Evolutionary conservation across 37 sponge, comb jelly and placozoan genomes (phyloP).

Genomic region (Bolinopsis microptera): DNA sequence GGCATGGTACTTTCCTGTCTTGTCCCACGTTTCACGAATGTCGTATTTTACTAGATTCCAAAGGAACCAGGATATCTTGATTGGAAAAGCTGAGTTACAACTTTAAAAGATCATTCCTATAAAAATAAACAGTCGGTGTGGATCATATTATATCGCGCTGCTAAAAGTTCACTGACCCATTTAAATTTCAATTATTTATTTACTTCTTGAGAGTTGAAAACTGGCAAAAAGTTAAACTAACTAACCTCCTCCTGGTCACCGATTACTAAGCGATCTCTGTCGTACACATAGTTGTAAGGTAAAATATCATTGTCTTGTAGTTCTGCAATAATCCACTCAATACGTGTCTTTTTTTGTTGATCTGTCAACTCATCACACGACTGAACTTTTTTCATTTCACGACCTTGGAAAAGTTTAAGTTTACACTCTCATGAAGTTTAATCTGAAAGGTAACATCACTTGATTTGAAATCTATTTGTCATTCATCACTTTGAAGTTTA

Average conservation of each 20-base stretch:
- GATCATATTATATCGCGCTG: too few relatives aligned
- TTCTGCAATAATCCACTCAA: slow-evolving; percentile 65
- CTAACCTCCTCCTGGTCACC: slow-evolving; percentile 49
- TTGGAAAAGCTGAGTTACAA: too few relatives aligned
- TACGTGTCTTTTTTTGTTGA: slow-evolving; percentile 49
- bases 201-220: too few relatives aligned
- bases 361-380: slow-evolving; percentile 56
- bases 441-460: too few relatives aligned
- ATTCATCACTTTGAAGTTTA: too few relatives aligned
- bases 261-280: slow-evolving; percentile 60
- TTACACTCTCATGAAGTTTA: too few relatives aligned
- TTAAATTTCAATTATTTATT: too few relatives aligned
- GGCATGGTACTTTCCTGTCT: neutral
- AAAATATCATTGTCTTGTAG: slow-evolving; percentile 38
- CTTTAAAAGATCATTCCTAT: too few relatives aligned
- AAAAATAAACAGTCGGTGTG: too few relatives aligned
- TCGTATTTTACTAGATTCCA: slow-evolving; percentile 56
- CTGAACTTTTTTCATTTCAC: slow-evolving; percentile 63
- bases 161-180: too few relatives aligned
- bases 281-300: slow-evolving; percentile 64
- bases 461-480: too few relatives aligned
- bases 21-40: slow-evolving; percentile 47
- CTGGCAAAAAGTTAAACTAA: too few relatives aligned
- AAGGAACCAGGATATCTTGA: slow-evolving; percentile 58
- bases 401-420: neutral